Evolutionary conservation across 2,797 vertebrate species (phyloP).

Genomic region (Myoxocephalus aenaeus): DNA sequence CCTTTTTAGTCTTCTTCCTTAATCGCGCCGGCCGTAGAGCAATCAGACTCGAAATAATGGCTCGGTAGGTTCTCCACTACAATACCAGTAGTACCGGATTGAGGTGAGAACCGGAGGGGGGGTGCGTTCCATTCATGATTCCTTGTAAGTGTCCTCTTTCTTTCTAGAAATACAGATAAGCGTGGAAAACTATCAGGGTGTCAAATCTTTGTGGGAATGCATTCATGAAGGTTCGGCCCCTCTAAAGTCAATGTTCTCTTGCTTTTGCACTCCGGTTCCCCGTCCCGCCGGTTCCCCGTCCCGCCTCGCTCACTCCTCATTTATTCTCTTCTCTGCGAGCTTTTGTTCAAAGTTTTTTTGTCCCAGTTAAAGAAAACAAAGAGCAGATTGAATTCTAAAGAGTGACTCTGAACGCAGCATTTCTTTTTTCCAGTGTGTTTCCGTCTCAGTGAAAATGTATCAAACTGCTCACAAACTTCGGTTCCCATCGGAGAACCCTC

Average conservation of each 20-base stretch:
- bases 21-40: slow-evolving; percentile 73
- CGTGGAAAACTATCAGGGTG: slow-evolving; percentile 59
- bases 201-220: slow-evolving; percentile 62
- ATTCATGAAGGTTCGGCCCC: slow-evolving; percentile 62
- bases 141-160: slow-evolving; percentile 68
- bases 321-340: slow-evolving; percentile 35
- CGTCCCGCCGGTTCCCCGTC: neutral
- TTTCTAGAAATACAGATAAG: slow-evolving; percentile 59
- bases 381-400: slow-evolving; percentile 1
- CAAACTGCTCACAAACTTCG: slow-evolving; percentile 14
- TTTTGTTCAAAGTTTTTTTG: slow-evolving; percentile 46
- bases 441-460: slow-evolving; percentile 19
- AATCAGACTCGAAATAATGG: slow-evolving; percentile 78
- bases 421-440: slow-evolving; percentile 37
- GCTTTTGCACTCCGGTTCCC: slow-evolving; percentile 17
- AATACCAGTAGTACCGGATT: too few species aligned
- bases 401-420: too few species aligned
- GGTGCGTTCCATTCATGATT: slow-evolving; percentile 66
- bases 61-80: slow-evolving; percentile 51
- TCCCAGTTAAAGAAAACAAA: slow-evolving; percentile 23
- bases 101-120: slow-evolving; percentile 55
- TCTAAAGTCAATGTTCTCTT: slow-evolving; percentile 50
- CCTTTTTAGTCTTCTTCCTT: slow-evolving; percentile 78
- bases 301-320: slow-evolving; percentile 28
- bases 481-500: too few species aligned